Percentiles rank a stretch among this genome's conserved stretches.
Evolutionary conservation across 2,113 vertebrate species (phyloP).

Genomic region (Tonatia bakeri): DNA sequence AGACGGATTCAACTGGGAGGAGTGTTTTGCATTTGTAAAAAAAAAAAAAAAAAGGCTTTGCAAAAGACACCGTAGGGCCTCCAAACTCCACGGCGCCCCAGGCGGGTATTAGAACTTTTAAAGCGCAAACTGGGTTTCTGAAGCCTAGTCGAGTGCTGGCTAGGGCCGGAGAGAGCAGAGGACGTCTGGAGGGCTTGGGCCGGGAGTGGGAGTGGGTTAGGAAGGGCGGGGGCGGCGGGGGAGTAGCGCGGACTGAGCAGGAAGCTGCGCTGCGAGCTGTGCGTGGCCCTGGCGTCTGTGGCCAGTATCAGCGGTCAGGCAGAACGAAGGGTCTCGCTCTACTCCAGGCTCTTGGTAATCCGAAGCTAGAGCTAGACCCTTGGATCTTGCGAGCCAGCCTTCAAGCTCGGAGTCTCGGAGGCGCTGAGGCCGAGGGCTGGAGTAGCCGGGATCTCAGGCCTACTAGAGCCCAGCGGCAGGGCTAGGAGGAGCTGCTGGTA

Average conservation of each 20-base stretch:
- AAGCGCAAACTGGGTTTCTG: background rate
- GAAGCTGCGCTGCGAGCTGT: accelerated
- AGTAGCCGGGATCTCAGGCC: background rate
- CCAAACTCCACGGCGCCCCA: background rate
- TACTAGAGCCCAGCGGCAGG: accelerated
- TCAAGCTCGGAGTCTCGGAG: background rate
- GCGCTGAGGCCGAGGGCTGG: background rate
- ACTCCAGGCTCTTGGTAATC: background rate
- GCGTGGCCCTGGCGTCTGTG: accelerated
- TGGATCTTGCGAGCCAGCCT: accelerated
- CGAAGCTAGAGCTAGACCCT: accelerated
- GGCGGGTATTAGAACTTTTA: background rate
- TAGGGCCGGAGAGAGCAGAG: background rate
- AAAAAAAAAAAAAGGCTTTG: background rate
- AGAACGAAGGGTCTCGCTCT: accelerated
- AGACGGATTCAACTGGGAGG: background rate
- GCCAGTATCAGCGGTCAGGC: accelerated
- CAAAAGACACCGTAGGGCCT: background rate
- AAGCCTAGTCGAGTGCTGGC: accelerated
- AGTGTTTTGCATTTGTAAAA: background rate
- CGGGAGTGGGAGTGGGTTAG: background rate
- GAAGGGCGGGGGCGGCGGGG: background rate
- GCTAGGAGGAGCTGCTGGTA: background rate
- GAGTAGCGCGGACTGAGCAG: accelerated
- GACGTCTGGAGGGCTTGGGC: background rate